A percentile compares a stretch with the other conserved stretches of the same genome.
Evolutionary conservation across 1,140 invertebrate genomes (phyloP).

Genomic region (Lutraria rhynchaena): DNA sequence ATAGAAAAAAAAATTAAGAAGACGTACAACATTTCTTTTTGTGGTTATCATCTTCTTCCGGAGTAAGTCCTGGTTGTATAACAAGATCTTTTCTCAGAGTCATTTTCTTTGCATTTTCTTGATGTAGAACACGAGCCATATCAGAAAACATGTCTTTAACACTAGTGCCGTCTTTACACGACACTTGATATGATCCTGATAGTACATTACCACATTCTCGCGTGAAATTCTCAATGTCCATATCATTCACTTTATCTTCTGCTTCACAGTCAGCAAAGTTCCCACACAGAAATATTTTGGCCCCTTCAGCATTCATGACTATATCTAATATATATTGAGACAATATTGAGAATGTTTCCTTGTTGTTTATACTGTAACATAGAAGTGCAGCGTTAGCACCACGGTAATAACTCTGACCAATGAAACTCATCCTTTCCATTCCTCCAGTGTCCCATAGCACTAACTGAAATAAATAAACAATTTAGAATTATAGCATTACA

Average conservation of each 20-base stretch:
- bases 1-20: slow-evolving; percentile 23
- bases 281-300: slow-evolving; percentile 78
- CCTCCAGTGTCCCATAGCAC: slow-evolving; percentile 81
- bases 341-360: slow-evolving; percentile 81
- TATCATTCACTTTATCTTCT: slow-evolving; percentile 89
- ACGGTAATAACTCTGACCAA: slow-evolving; percentile 79
- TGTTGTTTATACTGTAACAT: slow-evolving; percentile 90
- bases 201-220: slow-evolving; percentile 96
- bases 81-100: slow-evolving; percentile 74
- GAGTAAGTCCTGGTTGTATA: slow-evolving; percentile 73
- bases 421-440: slow-evolving; percentile 80
- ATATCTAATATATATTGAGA: slow-evolving; percentile 79
- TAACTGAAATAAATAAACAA: slow-evolving; percentile 70
- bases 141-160: slow-evolving; percentile 95
- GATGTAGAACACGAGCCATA: slow-evolving; percentile 86
- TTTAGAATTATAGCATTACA: too few species aligned
- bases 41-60: slow-evolving; percentile 61
- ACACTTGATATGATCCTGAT: slow-evolving; percentile 93
- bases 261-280: slow-evolving; percentile 74
- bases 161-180: slow-evolving; percentile 93
- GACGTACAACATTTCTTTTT: slow-evolving; percentile 70
- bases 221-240: slow-evolving; percentile 95
- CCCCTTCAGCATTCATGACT: slow-evolving; percentile 79
- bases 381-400: slow-evolving; percentile 77
- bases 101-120: slow-evolving; percentile 72